Percentiles rank a stretch among this genome's conserved stretches.
Evolutionary conservation across 2,113 vertebrate species (phyloP).

Genomic region (Panthera tigris): DNA sequence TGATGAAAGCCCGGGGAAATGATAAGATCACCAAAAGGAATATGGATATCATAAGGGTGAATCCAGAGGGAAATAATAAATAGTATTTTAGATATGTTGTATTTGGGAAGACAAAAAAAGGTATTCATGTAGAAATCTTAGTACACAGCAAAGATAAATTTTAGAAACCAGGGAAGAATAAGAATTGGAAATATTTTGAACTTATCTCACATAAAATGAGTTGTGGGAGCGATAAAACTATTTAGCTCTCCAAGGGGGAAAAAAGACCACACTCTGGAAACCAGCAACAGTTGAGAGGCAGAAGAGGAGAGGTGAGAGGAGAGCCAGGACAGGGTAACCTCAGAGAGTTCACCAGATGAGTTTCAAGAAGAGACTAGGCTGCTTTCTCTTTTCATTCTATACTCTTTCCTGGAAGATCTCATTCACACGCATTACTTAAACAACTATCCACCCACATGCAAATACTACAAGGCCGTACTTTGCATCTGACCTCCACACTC

Average conservation of each 20-base stretch:
- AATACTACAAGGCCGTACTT: background rate
- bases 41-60: background rate
- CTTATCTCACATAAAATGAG: background rate
- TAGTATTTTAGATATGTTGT: background rate
- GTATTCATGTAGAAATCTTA: background rate
- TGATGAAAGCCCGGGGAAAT: background rate
- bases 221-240: background rate
- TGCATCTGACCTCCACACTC: background rate
- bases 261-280: background rate
- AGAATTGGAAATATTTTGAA: background rate
- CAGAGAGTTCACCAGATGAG: background rate
- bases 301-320: background rate
- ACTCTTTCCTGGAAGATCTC: background rate
- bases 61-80: background rate
- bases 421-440: background rate
- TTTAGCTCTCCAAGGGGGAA: background rate
- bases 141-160: background rate
- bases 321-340: background rate
- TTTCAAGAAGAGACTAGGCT: background rate
- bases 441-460: background rate
- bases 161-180: background rate
- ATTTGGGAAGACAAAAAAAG: conserved; percentile 19
- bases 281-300: background rate
- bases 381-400: background rate
- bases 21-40: background rate